Evolutionary conservation across 2,888 invertebrate genomes (phyloP).

Genomic region (Ernsta delagoae): DNA sequence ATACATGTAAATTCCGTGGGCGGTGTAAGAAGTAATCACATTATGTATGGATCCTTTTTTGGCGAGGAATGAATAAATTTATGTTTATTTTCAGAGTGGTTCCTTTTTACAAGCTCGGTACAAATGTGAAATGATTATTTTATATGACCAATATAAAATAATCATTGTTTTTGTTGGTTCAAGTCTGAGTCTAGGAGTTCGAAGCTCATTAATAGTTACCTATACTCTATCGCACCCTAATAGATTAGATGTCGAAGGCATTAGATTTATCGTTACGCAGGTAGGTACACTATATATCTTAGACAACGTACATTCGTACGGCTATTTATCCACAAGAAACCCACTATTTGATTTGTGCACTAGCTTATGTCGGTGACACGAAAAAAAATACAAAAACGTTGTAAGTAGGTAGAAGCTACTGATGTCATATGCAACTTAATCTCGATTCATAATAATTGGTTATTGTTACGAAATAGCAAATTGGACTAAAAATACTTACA

Average conservation of each 20-base stretch:
- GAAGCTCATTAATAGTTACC: no score
- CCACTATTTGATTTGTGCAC: no score
- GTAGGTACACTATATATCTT: constrained; percentile 32
- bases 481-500: no score
- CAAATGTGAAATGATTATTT: background rate
- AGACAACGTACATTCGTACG: no score
- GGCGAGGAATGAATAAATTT: constrained; percentile 3
- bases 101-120: background rate
- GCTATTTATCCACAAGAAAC: no score
- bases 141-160: background rate
- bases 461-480: no score
- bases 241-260: constrained; percentile 60
- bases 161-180: background rate
- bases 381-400: no score
- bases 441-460: no score
- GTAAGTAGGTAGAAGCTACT: no score
- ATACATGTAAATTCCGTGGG: constrained; percentile 25
- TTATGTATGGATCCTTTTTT: constrained; percentile 20
- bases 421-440: no score
- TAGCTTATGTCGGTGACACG: no score
- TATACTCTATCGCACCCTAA: constrained; percentile 48
- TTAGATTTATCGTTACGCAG: constrained; percentile 55
- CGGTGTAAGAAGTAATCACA: constrained; percentile 20
- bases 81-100: background rate
- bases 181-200: no score